These are phyloP conservation scores for Holocentrus rufus DNA, from an alignment of 2,797 vertebrate genomes.

Conservation along the genomic window DNA sequence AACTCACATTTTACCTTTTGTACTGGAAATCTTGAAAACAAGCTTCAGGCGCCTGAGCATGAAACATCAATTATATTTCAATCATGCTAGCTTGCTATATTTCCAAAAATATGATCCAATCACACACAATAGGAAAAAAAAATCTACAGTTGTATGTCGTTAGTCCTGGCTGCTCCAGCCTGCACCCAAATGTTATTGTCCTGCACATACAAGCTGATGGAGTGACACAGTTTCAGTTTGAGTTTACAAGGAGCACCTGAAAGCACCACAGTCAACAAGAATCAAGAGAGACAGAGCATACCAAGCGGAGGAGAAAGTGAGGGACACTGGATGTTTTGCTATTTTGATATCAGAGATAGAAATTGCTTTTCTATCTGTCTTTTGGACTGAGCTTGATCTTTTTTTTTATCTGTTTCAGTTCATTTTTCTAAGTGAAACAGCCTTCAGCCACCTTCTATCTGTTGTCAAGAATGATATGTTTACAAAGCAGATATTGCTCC, in stretches of 20 bases:
- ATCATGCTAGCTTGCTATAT: background rate
- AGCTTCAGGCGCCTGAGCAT: background rate
- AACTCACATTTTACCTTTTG: background rate
- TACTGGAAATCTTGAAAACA: background rate
- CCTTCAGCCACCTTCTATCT: conserved; percentile 49
- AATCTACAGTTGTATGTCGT: background rate
- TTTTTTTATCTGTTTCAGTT: conserved; percentile 63
- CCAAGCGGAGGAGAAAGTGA: background rate
- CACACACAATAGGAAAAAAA: background rate
- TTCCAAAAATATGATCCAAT: background rate
- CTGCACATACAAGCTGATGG: background rate
- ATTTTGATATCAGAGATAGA: conserved; percentile 48
- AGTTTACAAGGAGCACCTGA: conserved; percentile 32
- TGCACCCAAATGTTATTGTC: conserved; percentile 9
- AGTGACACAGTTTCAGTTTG: conserved; percentile 24
- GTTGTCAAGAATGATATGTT: conserved; percentile 63
- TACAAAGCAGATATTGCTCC: conserved; percentile 55
- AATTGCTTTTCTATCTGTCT: conserved; percentile 45
- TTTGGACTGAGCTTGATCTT: conserved; percentile 49
- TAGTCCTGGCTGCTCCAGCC: background rate
- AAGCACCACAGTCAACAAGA: conserved; percentile 15
- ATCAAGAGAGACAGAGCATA: conserved; percentile 13
- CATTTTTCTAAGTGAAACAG: conserved; percentile 57
- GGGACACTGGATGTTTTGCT: conserved; percentile 25
- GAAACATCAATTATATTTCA: background rate